Percentiles rank a stretch among this genome's conserved stretches.
These are phyloP conservation scores for Prunella himalayana DNA, from an alignment of 2,113 vertebrate genomes.

Conservation along the genomic window DNA sequence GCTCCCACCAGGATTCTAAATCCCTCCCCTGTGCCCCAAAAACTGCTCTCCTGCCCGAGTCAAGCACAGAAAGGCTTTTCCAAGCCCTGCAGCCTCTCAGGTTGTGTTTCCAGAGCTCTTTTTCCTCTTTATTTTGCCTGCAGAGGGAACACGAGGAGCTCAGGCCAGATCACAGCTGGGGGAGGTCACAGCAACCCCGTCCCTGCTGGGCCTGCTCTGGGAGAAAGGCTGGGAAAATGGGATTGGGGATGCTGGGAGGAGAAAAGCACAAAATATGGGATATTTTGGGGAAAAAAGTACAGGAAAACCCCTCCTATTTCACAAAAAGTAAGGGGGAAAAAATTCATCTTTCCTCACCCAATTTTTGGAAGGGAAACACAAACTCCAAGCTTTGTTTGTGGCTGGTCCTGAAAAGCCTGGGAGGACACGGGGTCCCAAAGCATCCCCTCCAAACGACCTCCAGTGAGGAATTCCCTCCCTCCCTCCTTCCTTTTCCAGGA, in stretches of 20 bases:
- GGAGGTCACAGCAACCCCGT: background rate
- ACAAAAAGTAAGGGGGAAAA: background rate
- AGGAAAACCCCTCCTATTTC: rapidly evolving
- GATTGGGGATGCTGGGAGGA: background rate
- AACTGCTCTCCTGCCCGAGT: rapidly evolving
- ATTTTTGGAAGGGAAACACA: background rate
- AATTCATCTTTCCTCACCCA: background rate
- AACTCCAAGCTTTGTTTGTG: background rate
- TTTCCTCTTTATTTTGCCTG: background rate
- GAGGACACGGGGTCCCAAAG: background rate
- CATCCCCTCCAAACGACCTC: background rate
- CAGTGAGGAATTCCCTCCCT: background rate
- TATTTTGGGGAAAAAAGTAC: rapidly evolving
- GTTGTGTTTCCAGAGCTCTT: background rate
- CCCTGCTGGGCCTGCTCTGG: background rate
- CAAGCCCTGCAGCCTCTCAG: background rate
- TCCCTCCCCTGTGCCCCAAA: background rate
- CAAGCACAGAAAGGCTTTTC: background rate
- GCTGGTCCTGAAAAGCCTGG: background rate
- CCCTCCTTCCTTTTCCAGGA: background rate
- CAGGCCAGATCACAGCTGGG: background rate
- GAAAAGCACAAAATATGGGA: background rate
- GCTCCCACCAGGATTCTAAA: background rate
- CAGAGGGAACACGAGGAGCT: background rate
- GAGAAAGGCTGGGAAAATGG: background rate